Evolutionary conservation across 2,888 invertebrate species (phyloP), one percentile per base, ranked within the genome.

Genomic region (Boloria euphrosyne): DNA sequence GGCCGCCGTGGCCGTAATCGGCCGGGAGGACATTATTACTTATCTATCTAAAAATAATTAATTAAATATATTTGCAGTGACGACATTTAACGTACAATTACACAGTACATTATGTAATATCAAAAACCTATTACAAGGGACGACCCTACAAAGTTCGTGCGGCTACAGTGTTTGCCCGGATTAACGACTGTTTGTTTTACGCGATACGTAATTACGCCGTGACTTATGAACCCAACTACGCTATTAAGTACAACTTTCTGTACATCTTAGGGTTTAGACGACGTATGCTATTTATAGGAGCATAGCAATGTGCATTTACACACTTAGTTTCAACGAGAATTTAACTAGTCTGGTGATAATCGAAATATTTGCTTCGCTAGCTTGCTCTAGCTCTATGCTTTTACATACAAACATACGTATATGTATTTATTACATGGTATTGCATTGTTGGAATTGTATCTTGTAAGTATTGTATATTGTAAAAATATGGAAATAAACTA

Each of bases 161-260:
- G 71, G 71, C 70, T 69, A 62, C 71, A 64, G 67, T 72, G 73
- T 73, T 73, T 69, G 70, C 31, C 62, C 53, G 74, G 72, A 75
- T 74, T 75, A 74, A 74, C 71, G 71, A 70, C 70, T 73, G 71
- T 75, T 74, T 74, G 70, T 71, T 73, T 68, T 69, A 71, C 58
- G 64, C 71, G 71, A 70, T 70, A 72, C 69, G 69, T 73, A 73
- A 74, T 74, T 71, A 71, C 68, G 51, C 65, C 27, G 68, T 71
- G 72, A 74, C 73, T 73, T 74, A 72, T 72, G 71, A 70, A 65
- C 72, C 70, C 64, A 22, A 62, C 67, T 68, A 50, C 17, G 49
- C 66, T 65, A 58, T 64, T 67, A 68, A 62, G 31, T 38, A 38
- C 51, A 72, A 67, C 62, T 71, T 69, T 67, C 52, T 65, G 65